Conservation (phyloP, 2,888 invertebrate species). For the Agrenia bidenticulata region DNA sequence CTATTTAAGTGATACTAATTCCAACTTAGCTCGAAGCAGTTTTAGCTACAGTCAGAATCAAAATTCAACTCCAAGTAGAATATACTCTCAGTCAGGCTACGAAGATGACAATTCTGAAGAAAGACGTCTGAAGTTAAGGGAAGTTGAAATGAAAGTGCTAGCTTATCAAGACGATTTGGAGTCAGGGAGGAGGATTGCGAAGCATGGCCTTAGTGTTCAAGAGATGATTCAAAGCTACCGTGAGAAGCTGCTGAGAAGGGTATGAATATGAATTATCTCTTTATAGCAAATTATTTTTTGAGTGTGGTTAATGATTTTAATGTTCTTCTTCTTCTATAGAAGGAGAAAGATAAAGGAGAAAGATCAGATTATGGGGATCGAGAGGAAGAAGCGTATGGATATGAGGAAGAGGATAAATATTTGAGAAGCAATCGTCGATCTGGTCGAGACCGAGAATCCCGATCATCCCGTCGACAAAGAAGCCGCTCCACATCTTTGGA, state of each 20-base stretch:
- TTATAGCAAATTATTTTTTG: neutral
- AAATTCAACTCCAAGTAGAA: slow-evolving; percentile 20
- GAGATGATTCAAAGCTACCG: slow-evolving; percentile 90
- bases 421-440: neutral
- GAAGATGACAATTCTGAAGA: slow-evolving; percentile 65
- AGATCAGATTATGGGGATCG: slow-evolving; percentile 6
- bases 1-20: slow-evolving; percentile 18
- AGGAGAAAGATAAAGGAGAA: slow-evolving; percentile 1
- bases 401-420: neutral
- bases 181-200: slow-evolving; percentile 72
- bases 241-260: slow-evolving; percentile 69
- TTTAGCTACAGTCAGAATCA: slow-evolving; percentile 18
- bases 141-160: slow-evolving; percentile 92
- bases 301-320: neutral
- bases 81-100: neutral
- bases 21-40: neutral
- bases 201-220: slow-evolving; percentile 71
- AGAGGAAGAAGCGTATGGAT: neutral
- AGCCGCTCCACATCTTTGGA: slow-evolving; percentile 1
- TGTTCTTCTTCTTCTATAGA: neutral
- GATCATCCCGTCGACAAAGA: neutral
- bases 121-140: slow-evolving; percentile 74
- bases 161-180: slow-evolving; percentile 96
- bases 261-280: neutral
- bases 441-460: neutral